Evolutionary conservation across 2,888 invertebrate genomes (phyloP).

Genomic region (Isoperla grammatica): DNA sequence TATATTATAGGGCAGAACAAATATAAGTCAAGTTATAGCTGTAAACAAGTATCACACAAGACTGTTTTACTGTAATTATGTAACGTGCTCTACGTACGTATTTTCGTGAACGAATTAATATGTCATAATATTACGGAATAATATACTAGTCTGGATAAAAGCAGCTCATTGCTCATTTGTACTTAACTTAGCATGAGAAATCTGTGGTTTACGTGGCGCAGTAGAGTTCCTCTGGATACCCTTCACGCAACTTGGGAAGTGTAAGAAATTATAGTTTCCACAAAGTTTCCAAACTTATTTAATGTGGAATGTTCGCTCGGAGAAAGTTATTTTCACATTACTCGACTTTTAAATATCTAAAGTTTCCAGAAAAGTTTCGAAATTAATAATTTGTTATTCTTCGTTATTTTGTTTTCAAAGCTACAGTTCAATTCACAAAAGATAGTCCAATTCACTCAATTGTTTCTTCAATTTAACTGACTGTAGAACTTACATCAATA

Average conservation of each 20-base stretch:
- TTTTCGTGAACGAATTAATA: too few relatives aligned
- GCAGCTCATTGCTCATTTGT: constrained; percentile 1
- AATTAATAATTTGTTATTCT: constrained; percentile 18
- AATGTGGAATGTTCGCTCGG: constrained; percentile 17
- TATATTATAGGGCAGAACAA: too few relatives aligned
- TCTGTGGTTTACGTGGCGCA: constrained; percentile 7
- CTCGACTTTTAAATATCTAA: constrained; percentile 17
- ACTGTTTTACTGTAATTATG: too few relatives aligned
- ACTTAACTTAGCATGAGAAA: constrained; percentile 7
- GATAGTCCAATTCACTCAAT: too few relatives aligned
- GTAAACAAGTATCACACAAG: too few relatives aligned
- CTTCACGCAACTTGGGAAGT: constrained; percentile 9
- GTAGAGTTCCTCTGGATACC: background rate
- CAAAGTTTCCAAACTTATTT: constrained; percentile 16
- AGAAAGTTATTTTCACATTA: constrained; percentile 18
- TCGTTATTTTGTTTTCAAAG: constrained; percentile 5
- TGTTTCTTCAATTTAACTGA: too few relatives aligned
- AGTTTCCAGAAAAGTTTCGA: constrained; percentile 7
- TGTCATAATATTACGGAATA: too few relatives aligned
- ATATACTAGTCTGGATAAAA: too few relatives aligned
- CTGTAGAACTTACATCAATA: too few relatives aligned
- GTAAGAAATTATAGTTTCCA: constrained; percentile 17
- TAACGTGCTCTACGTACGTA: too few relatives aligned
- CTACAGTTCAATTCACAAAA: too few relatives aligned
- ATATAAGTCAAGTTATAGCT: too few relatives aligned